These are phyloP conservation scores for Rhinophrynus dorsalis DNA, from an alignment of 2,797 vertebrate species.

Conservation along the genomic window DNA sequence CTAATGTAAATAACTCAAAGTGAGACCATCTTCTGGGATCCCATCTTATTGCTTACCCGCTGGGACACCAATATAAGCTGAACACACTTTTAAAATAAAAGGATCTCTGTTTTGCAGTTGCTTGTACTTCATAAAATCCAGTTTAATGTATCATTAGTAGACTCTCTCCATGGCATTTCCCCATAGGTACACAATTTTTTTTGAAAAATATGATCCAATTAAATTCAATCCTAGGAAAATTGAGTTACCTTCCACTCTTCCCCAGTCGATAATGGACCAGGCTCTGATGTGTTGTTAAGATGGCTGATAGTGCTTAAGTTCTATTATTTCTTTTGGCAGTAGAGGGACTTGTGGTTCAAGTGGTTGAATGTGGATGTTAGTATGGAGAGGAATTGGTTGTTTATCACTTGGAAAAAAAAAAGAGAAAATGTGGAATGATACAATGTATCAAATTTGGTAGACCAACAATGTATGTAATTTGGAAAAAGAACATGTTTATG, in stretches of 20 bases:
- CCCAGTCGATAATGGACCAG: not conserved
- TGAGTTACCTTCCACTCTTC: constrained; percentile 15
- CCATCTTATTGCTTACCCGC: not conserved
- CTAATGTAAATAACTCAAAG: constrained; percentile 4
- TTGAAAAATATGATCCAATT: not conserved
- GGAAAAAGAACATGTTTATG: too few relatives aligned
- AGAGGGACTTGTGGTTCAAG: constrained; percentile 15
- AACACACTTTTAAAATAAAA: constrained; percentile 3
- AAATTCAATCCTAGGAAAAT: constrained; percentile 25
- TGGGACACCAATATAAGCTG: not conserved
- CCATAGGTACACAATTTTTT: not conserved
- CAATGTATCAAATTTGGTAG: too few relatives aligned
- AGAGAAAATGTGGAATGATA: too few relatives aligned
- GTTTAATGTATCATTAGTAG: constrained; percentile 21
- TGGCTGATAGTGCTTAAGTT: constrained; percentile 13
- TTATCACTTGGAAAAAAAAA: not conserved
- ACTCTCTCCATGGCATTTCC: not conserved
- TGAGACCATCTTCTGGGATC: not conserved
- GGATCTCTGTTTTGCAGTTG: constrained; percentile 12
- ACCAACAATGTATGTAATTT: too few relatives aligned
- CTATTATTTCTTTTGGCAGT: constrained; percentile 16
- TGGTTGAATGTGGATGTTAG: not conserved
- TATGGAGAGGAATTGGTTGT: not conserved
- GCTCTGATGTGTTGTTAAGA: not conserved
- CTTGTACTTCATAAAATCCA: constrained; percentile 25